Conservation (phyloP, 2,113 vertebrate species). For the Brachypodius melanocephalos region DNA sequence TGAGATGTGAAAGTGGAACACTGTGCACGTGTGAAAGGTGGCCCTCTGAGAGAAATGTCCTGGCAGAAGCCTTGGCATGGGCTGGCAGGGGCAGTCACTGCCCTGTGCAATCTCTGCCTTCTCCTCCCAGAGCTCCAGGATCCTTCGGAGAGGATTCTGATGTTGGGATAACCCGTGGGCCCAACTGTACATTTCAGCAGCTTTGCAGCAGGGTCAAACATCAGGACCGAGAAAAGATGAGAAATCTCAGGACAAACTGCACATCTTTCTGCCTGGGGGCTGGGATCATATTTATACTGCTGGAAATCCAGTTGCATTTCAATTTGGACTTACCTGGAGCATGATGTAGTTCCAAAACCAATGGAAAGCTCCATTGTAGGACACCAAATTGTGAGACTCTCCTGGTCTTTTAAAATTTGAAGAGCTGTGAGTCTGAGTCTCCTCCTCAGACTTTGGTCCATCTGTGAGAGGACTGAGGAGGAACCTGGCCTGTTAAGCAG, state of each 20-base stretch:
- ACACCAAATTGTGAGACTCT: neutral
- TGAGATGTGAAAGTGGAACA: neutral
- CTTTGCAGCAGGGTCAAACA: neutral
- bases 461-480: neutral
- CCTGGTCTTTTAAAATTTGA: neutral
- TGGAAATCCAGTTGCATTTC: neutral
- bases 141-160: neutral
- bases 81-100: neutral
- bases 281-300: neutral
- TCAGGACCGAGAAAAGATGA: neutral
- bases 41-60: neutral
- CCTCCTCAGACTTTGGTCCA: neutral
- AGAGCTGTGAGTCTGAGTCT: neutral
- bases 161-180: neutral
- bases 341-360: neutral
- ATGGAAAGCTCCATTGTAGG: neutral
- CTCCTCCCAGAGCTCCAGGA: neutral
- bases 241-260: too few species aligned
- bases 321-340: neutral
- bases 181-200: neutral
- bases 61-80: neutral
- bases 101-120: neutral
- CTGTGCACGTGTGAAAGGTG: fast-evolving
- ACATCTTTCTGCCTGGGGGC: neutral
- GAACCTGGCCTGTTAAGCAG: neutral